A percentile compares a stretch with the other conserved stretches of the same genome.
Evolutionary conservation across 2,888 invertebrate genomes (phyloP).

Genomic region (Microctonus hyperodae): DNA sequence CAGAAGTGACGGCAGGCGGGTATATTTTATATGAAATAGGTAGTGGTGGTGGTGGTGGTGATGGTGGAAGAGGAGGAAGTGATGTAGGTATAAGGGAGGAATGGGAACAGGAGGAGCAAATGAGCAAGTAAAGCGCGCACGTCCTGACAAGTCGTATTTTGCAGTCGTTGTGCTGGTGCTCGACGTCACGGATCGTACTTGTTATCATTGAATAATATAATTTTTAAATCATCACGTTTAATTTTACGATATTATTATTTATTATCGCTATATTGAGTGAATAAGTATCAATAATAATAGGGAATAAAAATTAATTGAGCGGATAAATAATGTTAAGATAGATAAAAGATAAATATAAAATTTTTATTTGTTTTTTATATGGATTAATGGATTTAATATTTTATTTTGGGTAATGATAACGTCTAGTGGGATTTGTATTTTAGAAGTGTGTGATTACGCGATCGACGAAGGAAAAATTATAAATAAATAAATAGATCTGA

Average conservation of each 20-base stretch:
- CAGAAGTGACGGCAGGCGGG: not conserved
- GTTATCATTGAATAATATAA: no score
- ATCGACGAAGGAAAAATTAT: not conserved
- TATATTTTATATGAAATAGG: no score
- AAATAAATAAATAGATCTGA: not conserved
- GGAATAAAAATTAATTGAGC: not conserved
- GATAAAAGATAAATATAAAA: not conserved
- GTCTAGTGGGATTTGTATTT: no score
- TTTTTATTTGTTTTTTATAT: not conserved
- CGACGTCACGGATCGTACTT: constrained; percentile 20
- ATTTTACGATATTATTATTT: no score
- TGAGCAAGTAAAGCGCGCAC: constrained; percentile 13
- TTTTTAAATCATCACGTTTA: no score
- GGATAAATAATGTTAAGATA: not conserved
- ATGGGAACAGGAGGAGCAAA: constrained; percentile 23
- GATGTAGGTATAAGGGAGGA: constrained; percentile 22
- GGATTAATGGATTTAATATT: no score
- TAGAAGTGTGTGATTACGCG: constrained; percentile 29
- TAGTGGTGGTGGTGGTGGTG: not conserved
- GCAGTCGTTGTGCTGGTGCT: constrained; percentile 32
- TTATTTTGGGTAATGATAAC: no score
- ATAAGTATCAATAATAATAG: not conserved
- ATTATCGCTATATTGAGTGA: no score
- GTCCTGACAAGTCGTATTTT: constrained; percentile 24
- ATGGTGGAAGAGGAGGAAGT: not conserved